Percentiles rank a stretch among this genome's conserved stretches.
Conservation (phyloP, 2,113 vertebrate species). For the Heliornis fulica region DNA sequence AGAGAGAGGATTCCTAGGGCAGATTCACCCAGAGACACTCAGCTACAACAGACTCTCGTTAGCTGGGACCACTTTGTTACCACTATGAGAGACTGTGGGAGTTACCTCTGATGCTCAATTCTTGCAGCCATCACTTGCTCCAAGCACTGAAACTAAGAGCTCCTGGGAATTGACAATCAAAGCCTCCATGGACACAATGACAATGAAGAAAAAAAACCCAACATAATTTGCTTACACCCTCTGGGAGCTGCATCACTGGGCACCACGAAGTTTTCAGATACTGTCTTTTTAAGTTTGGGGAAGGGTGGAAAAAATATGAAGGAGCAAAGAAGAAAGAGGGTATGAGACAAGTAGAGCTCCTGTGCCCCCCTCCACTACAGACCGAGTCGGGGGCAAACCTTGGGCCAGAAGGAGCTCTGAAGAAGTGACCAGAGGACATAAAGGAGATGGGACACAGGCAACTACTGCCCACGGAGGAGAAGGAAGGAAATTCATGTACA, state of each 20-base stretch:
- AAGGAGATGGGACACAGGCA: neutral
- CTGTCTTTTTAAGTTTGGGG: no score
- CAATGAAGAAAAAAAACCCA: neutral
- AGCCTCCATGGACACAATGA: neutral
- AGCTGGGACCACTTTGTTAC: neutral
- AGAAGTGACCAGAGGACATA: fast-evolving
- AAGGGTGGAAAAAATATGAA: neutral
- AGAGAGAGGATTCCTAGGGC: neutral
- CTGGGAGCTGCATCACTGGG: neutral
- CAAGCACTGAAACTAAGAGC: neutral
- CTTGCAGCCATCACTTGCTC: fast-evolving
- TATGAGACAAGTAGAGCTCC: neutral
- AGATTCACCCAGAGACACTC: neutral
- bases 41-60: neutral
- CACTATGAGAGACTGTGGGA: fast-evolving
- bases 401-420: neutral
- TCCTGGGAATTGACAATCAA: neutral
- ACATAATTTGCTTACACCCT: no score
- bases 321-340: neutral
- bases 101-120: fast-evolving
- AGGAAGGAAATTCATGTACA: neutral
- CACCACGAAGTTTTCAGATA: fast-evolving
- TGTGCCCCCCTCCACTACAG: neutral
- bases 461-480: neutral
- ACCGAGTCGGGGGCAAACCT: fast-evolving